Evolutionary conservation across 2,797 vertebrate genomes (phyloP).

Genomic region (Astyanax mexicanus): DNA sequence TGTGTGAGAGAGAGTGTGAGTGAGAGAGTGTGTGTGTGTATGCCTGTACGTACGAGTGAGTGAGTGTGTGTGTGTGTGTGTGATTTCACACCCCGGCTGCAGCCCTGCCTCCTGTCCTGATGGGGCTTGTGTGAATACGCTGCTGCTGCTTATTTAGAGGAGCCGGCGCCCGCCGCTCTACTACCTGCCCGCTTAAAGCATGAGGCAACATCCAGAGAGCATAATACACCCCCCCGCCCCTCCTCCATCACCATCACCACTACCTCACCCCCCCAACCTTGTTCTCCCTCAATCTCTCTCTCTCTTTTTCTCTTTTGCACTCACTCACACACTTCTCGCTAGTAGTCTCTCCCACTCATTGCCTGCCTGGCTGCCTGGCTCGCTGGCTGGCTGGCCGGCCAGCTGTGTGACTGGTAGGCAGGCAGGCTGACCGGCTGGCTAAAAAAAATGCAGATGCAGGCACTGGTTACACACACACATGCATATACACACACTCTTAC

Average conservation of each 20-base stretch:
- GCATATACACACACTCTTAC: conserved; percentile 44
- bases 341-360: conserved; percentile 61
- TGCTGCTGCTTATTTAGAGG: conserved; percentile 84
- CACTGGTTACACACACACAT: no score
- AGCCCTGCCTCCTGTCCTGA: conserved; percentile 83
- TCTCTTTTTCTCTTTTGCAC: conserved; percentile 43
- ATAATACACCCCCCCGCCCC: conserved; percentile 76
- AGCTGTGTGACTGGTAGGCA: conserved; percentile 64
- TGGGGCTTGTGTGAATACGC: conserved; percentile 81
- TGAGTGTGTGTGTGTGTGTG: conserved; percentile 40
- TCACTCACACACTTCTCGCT: conserved; percentile 58
- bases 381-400: conserved; percentile 32
- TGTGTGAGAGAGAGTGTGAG: conserved; percentile 62
- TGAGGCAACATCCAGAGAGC: conserved; percentile 84
- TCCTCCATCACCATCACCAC: no score
- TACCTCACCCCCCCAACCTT: no score
- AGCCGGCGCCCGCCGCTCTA: conserved; percentile 74
- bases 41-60: conserved; percentile 38
- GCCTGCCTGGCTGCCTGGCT: background rate
- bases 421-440: no score
- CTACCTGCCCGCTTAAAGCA: conserved; percentile 86
- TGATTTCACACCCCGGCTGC: conserved; percentile 83
- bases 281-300: no score
- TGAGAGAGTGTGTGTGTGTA: conserved; percentile 40
- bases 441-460: no score